These are phyloP conservation scores for Trissolcus japonicus DNA, from an alignment of 2,888 invertebrate genomes.

Conservation along the genomic window DNA sequence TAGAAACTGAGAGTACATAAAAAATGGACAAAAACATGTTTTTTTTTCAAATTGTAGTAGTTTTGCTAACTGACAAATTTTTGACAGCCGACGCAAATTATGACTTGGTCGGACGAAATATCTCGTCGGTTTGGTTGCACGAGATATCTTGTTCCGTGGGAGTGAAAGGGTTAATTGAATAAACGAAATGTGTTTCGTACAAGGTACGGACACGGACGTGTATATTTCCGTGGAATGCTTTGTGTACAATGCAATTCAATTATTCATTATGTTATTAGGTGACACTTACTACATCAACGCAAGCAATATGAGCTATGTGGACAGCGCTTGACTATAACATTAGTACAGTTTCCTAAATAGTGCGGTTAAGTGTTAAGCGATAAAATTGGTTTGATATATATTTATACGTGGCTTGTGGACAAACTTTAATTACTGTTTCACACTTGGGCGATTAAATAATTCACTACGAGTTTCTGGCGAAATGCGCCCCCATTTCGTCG, in stretches of 20 bases:
- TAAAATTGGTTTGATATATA: constrained; percentile 32
- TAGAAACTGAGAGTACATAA: too few relatives aligned
- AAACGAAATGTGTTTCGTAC: constrained; percentile 14
- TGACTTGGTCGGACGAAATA: too few relatives aligned
- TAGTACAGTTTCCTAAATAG: constrained; percentile 23
- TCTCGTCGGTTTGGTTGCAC: too few relatives aligned
- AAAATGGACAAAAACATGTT: too few relatives aligned
- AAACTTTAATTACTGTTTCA: constrained; percentile 27
- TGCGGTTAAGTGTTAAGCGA: constrained; percentile 21
- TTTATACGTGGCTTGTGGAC: constrained; percentile 16
- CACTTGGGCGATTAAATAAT: constrained; percentile 19
- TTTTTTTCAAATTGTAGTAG: too few relatives aligned
- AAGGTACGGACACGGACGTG: constrained; percentile 9
- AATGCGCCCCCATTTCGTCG: neutral
- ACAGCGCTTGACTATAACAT: constrained; percentile 1
- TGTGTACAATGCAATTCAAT: constrained; percentile 17
- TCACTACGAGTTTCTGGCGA: neutral
- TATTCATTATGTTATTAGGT: constrained; percentile 33
- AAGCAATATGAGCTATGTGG: constrained; percentile 2
- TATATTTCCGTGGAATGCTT: constrained; percentile 5
- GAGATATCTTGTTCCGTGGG: too few relatives aligned
- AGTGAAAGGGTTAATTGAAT: constrained; percentile 30
- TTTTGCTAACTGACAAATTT: too few relatives aligned
- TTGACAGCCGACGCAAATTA: too few relatives aligned
- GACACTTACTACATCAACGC: constrained; percentile 14